Evolutionary conservation across 2,888 invertebrate species (phyloP), one percentile per base, ranked within the genome.

Genomic region (Pseudococcus longispinus): DNA sequence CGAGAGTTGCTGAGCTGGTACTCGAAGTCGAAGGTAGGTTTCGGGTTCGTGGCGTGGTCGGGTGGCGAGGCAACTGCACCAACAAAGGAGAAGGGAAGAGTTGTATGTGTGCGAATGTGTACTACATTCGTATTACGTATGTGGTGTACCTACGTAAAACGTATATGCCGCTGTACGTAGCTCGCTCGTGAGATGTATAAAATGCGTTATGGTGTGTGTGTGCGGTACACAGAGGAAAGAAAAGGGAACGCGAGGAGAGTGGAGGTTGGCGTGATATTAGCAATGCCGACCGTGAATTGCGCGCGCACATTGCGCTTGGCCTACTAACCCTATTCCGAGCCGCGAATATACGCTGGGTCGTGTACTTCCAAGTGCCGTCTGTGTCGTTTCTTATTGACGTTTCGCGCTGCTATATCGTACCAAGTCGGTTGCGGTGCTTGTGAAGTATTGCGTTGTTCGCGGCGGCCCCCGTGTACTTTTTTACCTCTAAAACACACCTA

Each of bases 281-380:
- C 89, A 82, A 88, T 88, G 65, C 88, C 89, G 87, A 87, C 87
- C 26, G 89, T 82, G 80, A 84, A 87, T 55, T 88, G 88, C 88
- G 88, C 88, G 87, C 87, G 88, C 88, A 88, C 44, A 77, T 77
- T 84, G 88, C 83, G 88, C 88, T 88, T 88, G 88, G 88, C 88
- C 88, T 87, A 88, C 85, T 88, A 83, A 88, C 88, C 88, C 85
- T 84, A 83, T 87, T 87, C 65, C 46, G 46, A 60, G 32, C 55
- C 60, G 51, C 84, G 60, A 20, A 65, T 85, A 23, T 37, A 83
- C 83, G 85, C 65, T 85, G 65, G 85, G 42, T 70, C 70, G 83
- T 83, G 83, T 46, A 46, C 51, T 46, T 29, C 55, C 82, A 42
- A 82, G 44, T 82, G 23, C 37, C 82, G 82, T 44, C 82, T 82